These are phyloP conservation scores for Mormyrops attenuatus DNA, from an alignment of 2,797 vertebrate genomes.

Conservation along the genomic window DNA sequence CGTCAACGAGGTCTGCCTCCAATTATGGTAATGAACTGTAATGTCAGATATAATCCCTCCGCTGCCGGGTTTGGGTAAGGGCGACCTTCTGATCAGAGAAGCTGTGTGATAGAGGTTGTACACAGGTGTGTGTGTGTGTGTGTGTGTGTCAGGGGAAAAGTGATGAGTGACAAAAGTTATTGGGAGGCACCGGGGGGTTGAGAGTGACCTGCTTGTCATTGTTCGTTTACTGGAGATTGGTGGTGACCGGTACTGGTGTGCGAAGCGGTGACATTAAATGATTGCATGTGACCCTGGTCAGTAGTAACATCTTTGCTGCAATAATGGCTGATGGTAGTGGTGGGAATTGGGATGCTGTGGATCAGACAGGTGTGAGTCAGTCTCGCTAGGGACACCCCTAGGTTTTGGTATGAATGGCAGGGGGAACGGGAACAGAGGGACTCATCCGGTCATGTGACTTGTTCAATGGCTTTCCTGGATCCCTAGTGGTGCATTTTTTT, in stretches of 20 bases:
- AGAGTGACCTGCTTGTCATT: constrained; percentile 4
- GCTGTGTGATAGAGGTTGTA: not conserved
- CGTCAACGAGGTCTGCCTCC: not conserved
- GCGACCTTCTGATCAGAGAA: not conserved
- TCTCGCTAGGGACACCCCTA: not conserved
- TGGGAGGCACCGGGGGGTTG: not conserved
- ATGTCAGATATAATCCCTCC: not conserved
- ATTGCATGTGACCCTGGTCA: not conserved
- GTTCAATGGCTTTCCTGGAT: not conserved
- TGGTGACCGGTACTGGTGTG: not conserved
- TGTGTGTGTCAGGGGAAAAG: not conserved
- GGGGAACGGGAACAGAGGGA: not conserved
- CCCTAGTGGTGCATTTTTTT: not conserved
- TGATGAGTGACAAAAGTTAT: not conserved
- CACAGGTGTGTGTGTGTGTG: not conserved
- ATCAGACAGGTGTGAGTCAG: not conserved
- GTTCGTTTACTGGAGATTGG: not conserved
- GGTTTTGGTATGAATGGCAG: not conserved
- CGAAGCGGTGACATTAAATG: not conserved
- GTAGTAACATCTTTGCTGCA: not conserved
- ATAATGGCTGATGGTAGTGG: not conserved
- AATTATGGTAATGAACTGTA: constrained; percentile 17
- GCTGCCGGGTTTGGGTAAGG: not conserved
- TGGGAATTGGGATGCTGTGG: not conserved
- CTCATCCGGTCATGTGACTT: not conserved